Evolutionary conservation across 2,888 invertebrate genomes (phyloP).

Genomic region (Chymomyza caudatula): DNA sequence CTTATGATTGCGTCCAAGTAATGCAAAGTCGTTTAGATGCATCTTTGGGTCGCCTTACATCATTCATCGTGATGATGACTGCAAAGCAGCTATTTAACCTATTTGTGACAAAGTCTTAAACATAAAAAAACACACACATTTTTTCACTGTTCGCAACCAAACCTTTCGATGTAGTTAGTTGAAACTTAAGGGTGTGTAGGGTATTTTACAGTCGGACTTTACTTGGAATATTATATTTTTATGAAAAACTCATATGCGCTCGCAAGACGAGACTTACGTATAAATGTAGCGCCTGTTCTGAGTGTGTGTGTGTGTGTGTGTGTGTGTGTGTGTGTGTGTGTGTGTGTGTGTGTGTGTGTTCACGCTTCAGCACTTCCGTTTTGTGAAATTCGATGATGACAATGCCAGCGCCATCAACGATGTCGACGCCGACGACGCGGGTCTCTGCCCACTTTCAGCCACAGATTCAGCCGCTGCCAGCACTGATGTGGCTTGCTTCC

Average conservation of each 20-base stretch:
- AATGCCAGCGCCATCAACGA: not conserved
- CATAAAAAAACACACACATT: too few species aligned
- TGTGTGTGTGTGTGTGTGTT: slow-evolving; percentile 2
- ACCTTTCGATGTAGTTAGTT: too few species aligned
- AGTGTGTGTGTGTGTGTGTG: not conserved
- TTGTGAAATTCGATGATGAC: slow-evolving; percentile 9
- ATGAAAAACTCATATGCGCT: not conserved
- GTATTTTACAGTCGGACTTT: too few species aligned
- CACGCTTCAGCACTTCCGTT: slow-evolving; percentile 9
- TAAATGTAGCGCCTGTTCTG: not conserved
- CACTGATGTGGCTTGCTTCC: not conserved
- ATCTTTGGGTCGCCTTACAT: too few species aligned
- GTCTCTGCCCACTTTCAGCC: not conserved
- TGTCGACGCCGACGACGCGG: not conserved
- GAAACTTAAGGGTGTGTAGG: too few species aligned
- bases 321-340: not conserved
- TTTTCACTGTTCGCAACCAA: too few species aligned
- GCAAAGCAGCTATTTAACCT: too few species aligned
- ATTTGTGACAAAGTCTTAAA: too few species aligned
- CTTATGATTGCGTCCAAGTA: too few species aligned
- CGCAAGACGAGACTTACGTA: slow-evolving; percentile 1
- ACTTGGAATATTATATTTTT: not conserved
- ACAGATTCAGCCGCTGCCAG: not conserved
- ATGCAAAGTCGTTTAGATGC: too few species aligned
- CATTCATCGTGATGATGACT: too few species aligned